Base-by-base conservation (phyloP, 2,113 vertebrate species). In the Phalacrocorax pelagicus region DNA sequence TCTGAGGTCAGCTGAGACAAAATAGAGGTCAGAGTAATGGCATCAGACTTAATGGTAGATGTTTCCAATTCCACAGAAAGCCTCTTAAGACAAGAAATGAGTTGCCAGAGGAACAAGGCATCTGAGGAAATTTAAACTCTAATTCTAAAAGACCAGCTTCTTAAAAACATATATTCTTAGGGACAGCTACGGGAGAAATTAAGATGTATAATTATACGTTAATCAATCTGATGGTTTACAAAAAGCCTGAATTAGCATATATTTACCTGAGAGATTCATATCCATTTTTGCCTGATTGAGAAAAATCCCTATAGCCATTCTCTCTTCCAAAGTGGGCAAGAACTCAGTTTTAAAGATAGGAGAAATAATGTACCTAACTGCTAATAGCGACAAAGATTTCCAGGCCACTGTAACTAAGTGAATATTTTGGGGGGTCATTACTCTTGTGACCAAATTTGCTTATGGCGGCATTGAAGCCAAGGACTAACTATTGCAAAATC, bases 1-100 rank as follows among this genome's bases (percentile, higher is more conserved):
- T 73, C 93, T 75, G 70, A 96, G 90, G 91, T 96, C 96, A 96
- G 78, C 67, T 79, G 81, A 96, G 51, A 96, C 93, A 96, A 96
- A 96, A 94, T 36, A 96, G 91, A 96, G 92, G 89, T 97, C 73
- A 54, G 44, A 88, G 59, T 63, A 86, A 94, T 87, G 90, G 24
- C 11, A 6, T 85, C 63, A 72, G 62, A 86, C 51, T 95, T 84
- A 94, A 91, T 65, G 61, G 72, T 51, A 90, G 81, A 90, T 86
- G 49, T 65, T 92, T 94, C 89, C 79, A 90, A 55, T 83, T 82
- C 87, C 46, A 20, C 15, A 78, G 84, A 84, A 97, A 85, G 38
- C 6, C 58, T 94, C 80, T 75, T 51, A 75, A 52, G 79, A 88
- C 26, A 84, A 90, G 20, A 92, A 96, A 86, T 80, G 55, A 87